phyloP scores from a whole-genome alignment of 2,113 vertebrate genomes.

The Atlantisia rogersi region DNA sequence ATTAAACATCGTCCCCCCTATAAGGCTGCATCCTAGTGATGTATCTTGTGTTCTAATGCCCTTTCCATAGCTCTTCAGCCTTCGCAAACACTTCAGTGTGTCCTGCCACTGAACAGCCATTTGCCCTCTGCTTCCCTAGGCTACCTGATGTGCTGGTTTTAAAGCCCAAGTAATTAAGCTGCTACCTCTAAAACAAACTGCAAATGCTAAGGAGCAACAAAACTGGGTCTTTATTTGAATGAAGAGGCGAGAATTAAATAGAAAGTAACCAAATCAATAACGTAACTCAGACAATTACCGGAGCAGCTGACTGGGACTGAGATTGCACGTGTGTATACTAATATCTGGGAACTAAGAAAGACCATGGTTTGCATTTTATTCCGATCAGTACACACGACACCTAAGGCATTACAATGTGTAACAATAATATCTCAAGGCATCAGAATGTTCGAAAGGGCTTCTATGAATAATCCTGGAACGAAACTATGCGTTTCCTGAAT shows the following conservation, averaged over 20 bases:
- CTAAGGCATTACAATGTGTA: not conserved
- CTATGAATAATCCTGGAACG: not conserved
- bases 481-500: slow-evolving; percentile 18
- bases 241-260: not conserved
- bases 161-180: not conserved
- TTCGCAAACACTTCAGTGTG: not conserved
- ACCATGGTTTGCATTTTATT: not conserved
- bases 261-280: not conserved
- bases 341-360: not conserved
- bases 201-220: not conserved
- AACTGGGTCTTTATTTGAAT: not conserved
- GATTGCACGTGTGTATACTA: not conserved
- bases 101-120: not conserved
- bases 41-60: not conserved
- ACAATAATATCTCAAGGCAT: not conserved
- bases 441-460: not conserved
- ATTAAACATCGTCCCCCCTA: not conserved
- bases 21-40: not conserved
- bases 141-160: not conserved
- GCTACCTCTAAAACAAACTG: not conserved
- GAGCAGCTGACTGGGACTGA: not conserved
- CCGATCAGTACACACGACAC: not conserved
- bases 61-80: not conserved
- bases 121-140: not conserved
- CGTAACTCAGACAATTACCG: not conserved